phyloP scores from a whole-genome alignment of 2,888 invertebrate genomes.

The Heliothis peltigera region DNA sequence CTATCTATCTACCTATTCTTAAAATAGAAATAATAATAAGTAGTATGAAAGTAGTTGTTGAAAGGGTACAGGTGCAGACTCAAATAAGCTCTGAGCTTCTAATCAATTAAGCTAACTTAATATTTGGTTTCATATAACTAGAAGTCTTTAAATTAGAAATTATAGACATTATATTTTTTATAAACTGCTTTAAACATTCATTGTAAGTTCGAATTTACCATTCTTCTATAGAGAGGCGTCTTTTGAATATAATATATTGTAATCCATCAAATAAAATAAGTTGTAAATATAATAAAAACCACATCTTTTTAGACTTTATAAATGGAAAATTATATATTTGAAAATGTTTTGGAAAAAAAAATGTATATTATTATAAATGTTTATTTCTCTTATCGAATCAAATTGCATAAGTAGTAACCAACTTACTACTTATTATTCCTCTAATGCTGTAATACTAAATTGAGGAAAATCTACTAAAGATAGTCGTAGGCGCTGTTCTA shows the following conservation, averaged over 20 bases:
- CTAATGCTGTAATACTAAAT: constrained; percentile 11
- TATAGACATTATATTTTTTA: no score
- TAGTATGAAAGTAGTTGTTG: constrained; percentile 6
- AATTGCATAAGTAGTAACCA: not conserved
- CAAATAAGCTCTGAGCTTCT: not conserved
- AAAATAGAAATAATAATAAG: not conserved
- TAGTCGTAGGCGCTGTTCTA: constrained; percentile 5
- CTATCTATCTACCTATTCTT: no score
- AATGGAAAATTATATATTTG: no score
- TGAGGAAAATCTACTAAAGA: constrained; percentile 23
- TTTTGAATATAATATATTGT: not conserved
- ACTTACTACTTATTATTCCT: constrained; percentile 13
- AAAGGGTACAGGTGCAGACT: not conserved
- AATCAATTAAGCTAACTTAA: not conserved
- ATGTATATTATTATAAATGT: no score
- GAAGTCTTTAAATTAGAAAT: no score
- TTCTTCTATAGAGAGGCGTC: not conserved
- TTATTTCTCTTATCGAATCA: not conserved
- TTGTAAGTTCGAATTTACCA: not conserved
- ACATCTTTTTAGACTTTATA: no score
- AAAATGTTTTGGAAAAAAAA: no score
- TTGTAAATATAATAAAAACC: no score
- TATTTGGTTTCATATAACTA: no score
- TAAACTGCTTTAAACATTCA: no score
- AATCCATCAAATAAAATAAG: no score